Percentiles rank a stretch among this genome's conserved stretches.
phyloP scores from a whole-genome alignment of 2,888 invertebrate genomes.

The Cordilura impudica region DNA sequence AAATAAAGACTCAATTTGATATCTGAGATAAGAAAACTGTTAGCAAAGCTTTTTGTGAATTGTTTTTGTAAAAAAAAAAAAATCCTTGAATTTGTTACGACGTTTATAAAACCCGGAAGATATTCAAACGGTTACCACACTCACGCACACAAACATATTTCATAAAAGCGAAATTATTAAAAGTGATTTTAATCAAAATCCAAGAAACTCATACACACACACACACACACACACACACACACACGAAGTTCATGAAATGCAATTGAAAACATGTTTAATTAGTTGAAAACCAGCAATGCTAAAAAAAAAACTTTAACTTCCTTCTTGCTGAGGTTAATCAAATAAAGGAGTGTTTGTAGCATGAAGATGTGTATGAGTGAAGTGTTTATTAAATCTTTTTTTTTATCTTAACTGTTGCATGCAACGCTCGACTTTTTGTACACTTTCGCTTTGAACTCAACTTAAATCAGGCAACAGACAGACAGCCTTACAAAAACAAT shows the following conservation, averaged over 20 bases:
- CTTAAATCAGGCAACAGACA: conserved; percentile 27
- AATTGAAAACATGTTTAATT: conserved; percentile 43
- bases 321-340: conserved; percentile 56
- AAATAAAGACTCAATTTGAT: conserved; percentile 24
- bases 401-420: conserved; percentile 51
- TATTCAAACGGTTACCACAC: conserved; percentile 20
- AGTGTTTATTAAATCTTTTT: conserved; percentile 32
- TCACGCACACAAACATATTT: background rate
- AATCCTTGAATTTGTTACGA: conserved; percentile 45
- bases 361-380: conserved; percentile 12
- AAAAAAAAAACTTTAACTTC: conserved; percentile 40
- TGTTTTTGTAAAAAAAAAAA: too few species aligned
- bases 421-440: conserved; percentile 39
- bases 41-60: conserved; percentile 32
- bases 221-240: background rate
- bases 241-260: conserved; percentile 6
- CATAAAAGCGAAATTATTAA: conserved; percentile 42
- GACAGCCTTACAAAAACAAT: conserved; percentile 31
- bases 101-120: conserved; percentile 59
- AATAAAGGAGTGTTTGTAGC: conserved; percentile 55
- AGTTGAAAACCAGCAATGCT: conserved; percentile 33
- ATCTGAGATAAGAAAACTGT: conserved; percentile 25
- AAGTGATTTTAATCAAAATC: background rate
- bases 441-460: conserved; percentile 58
- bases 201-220: background rate